Conservation (phyloP, 2,797 vertebrate genomes). For the Lepilemur ruficaudatus region DNA sequence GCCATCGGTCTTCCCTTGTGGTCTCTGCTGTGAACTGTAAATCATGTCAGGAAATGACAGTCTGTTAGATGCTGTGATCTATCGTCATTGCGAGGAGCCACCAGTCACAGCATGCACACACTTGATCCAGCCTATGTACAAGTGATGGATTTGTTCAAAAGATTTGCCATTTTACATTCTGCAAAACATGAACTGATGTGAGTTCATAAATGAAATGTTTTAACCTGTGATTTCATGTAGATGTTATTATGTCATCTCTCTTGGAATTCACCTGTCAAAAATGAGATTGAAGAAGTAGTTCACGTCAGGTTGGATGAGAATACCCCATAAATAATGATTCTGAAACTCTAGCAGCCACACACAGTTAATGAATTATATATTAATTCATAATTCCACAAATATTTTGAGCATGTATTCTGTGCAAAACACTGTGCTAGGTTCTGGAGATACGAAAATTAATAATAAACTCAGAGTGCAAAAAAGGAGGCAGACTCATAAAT, state of each 20-base stretch:
- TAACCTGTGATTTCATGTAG: constrained; percentile 63
- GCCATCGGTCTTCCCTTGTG: constrained; percentile 61
- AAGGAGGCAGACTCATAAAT: background rate
- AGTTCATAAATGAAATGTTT: constrained; percentile 72
- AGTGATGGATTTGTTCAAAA: constrained; percentile 71
- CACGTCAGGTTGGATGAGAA: constrained; percentile 6
- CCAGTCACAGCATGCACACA: constrained; percentile 68
- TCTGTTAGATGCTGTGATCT: constrained; percentile 73
- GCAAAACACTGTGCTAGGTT: background rate
- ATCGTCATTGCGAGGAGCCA: constrained; percentile 73
- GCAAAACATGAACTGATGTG: constrained; percentile 55
- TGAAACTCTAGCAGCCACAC: background rate
- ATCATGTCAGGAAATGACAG: constrained; percentile 78
- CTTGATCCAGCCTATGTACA: constrained; percentile 69
- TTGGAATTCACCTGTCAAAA: constrained; percentile 40
- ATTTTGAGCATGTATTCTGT: background rate
- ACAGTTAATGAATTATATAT: background rate
- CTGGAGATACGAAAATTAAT: background rate
- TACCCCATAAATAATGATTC: background rate
- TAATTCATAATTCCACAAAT: background rate
- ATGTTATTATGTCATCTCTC: constrained; percentile 55
- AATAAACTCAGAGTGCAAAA: background rate
- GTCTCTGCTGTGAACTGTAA: constrained; percentile 74
- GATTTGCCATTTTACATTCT: constrained; percentile 72
- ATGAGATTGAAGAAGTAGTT: constrained; percentile 19